phyloP scores from a whole-genome alignment of 2,888 invertebrate species.

The Philhelius pedissequus region DNA sequence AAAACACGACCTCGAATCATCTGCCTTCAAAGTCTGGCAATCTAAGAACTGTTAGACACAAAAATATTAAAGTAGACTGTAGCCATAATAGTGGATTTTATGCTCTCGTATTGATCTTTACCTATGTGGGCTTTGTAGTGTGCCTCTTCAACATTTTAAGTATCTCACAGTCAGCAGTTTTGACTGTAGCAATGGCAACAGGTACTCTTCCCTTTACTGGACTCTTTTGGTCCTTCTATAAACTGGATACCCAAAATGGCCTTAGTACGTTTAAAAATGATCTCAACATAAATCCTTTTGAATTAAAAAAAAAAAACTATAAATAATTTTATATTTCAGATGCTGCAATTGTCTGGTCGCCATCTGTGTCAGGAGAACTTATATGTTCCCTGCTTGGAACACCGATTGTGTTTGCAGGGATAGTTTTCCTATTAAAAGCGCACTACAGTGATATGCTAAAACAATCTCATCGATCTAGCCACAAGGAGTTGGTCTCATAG shows the following conservation, averaged over 20 bases:
- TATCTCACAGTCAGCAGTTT: constrained; percentile 81
- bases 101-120: constrained; percentile 80
- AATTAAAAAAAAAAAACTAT: not conserved
- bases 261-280: constrained; percentile 73
- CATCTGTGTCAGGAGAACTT: constrained; percentile 82
- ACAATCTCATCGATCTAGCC: constrained; percentile 29
- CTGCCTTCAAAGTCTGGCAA: constrained; percentile 69
- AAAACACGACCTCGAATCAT: constrained; percentile 68
- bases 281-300: not conserved
- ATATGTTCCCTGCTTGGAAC: constrained; percentile 82
- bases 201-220: constrained; percentile 81
- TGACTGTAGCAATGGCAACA: constrained; percentile 80
- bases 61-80: constrained; percentile 66
- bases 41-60: constrained; percentile 62
- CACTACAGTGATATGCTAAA: constrained; percentile 79
- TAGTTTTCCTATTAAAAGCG: constrained; percentile 80
- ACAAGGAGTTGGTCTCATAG: constrained; percentile 55
- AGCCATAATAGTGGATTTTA: constrained; percentile 73
- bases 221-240: constrained; percentile 82
- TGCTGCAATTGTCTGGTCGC: constrained; percentile 80
- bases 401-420: constrained; percentile 81
- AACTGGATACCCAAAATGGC: constrained; percentile 78
- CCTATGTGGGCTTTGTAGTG: constrained; percentile 79
- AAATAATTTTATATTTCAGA: constrained; percentile 67
- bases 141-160: constrained; percentile 80